These are phyloP conservation scores for Pitta sordida DNA, from an alignment of 2,113 vertebrate species.

Conservation along the genomic window DNA sequence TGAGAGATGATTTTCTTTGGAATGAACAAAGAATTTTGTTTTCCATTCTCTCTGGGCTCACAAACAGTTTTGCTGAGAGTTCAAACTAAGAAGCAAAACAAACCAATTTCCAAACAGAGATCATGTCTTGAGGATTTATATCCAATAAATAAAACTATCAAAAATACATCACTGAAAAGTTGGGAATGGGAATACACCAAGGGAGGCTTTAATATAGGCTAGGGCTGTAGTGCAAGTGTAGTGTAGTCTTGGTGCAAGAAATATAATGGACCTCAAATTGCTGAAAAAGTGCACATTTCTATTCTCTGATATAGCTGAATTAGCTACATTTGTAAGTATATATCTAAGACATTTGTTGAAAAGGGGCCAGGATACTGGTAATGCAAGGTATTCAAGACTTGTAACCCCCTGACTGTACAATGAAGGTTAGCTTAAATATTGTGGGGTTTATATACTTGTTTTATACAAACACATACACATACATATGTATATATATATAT, in stretches of 20 bases:
- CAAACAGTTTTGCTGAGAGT: neutral
- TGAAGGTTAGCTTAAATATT: neutral
- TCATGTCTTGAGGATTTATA: neutral
- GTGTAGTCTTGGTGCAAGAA: neutral
- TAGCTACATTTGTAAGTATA: neutral
- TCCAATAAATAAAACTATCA: neutral
- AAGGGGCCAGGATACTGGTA: neutral
- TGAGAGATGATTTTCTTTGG: constrained; percentile 7
- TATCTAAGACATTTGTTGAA: neutral
- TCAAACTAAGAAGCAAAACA: constrained; percentile 18
- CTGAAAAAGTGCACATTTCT: neutral
- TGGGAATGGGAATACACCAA: neutral
- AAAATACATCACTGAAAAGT: neutral
- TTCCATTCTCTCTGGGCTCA: neutral
- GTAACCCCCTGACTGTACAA: neutral
- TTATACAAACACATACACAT: neutral
- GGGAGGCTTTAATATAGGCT: neutral
- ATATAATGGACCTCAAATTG: neutral
- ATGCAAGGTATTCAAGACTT: neutral
- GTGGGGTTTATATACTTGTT: neutral
- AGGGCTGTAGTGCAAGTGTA: neutral
- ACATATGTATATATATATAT: accelerated
- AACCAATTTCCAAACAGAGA: neutral
- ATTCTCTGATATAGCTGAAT: neutral
- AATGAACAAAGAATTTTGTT: neutral